A percentile compares a stretch with the other conserved stretches of the same genome.
Conservation (phyloP, 2,797 vertebrate species). For the Nannoperca obscura region DNA sequence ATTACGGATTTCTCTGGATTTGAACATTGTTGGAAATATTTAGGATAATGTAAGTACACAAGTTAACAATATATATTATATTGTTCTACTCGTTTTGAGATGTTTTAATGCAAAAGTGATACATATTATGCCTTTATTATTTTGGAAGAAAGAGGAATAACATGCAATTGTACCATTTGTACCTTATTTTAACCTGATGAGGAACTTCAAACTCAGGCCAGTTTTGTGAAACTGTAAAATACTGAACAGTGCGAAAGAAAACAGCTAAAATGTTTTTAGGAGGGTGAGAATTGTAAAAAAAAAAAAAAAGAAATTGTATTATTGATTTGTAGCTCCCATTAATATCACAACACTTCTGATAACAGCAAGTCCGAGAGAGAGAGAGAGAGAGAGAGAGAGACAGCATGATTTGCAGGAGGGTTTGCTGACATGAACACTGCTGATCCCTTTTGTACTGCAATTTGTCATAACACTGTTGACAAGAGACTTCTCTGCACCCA, state of each 20-base stretch:
- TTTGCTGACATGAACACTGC: conserved; percentile 64
- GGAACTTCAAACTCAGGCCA: conserved; percentile 14
- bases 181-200: neutral
- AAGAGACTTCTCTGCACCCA: conserved; percentile 60
- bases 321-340: conserved; percentile 62
- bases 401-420: conserved; percentile 48
- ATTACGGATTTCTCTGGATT: no score
- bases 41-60: no score
- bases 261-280: conserved; percentile 9
- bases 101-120: no score
- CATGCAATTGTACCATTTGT: conserved; percentile 6
- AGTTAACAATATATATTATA: no score
- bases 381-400: conserved; percentile 15
- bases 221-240: conserved; percentile 20
- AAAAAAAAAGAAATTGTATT: conserved; percentile 40
- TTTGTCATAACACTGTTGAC: conserved; percentile 79
- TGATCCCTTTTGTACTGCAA: conserved; percentile 78
- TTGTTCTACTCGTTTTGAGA: no score
- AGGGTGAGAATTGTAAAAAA: conserved; percentile 42
- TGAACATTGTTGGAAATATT: no score
- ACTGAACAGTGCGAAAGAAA: neutral
- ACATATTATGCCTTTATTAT: neutral
- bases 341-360: conserved; percentile 55
- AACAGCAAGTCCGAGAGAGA: conserved; percentile 14
- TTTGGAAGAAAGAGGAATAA: neutral